A percentile compares a stretch with the other conserved stretches of the same genome.
Evolutionary conservation across 2,797 vertebrate species (phyloP).

Genomic region (Tragopan temminckii): DNA sequence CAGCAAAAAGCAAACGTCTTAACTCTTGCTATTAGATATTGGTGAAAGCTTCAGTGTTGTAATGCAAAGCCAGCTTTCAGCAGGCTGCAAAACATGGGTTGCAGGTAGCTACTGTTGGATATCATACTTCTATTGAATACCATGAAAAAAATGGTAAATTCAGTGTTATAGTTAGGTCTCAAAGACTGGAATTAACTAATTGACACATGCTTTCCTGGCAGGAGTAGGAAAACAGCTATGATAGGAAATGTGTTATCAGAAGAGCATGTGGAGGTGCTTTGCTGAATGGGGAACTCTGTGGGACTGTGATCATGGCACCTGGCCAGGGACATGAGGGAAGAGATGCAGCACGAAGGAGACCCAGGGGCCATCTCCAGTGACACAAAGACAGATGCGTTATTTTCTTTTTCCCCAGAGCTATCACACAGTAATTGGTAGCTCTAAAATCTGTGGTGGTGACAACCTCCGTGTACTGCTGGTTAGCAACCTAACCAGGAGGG

Average conservation of each 20-base stretch:
- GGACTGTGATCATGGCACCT: neutral
- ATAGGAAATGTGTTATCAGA: neutral
- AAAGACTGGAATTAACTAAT: neutral
- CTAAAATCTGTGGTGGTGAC: accelerated
- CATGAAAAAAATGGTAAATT: neutral
- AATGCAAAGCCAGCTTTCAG: neutral
- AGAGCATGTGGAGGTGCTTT: neutral
- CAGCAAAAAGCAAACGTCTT: constrained; percentile 7
- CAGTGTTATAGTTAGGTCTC: neutral
- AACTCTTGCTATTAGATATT: neutral
- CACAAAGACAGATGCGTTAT: neutral
- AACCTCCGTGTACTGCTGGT: accelerated
- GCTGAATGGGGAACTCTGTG: neutral
- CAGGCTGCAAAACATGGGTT: neutral
- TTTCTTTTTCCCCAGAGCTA: neutral
- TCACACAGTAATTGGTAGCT: neutral
- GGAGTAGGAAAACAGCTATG: neutral
- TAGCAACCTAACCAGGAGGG: neutral
- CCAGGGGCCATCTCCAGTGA: neutral
- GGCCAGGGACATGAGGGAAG: accelerated
- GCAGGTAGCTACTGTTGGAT: neutral
- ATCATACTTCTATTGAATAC: neutral
- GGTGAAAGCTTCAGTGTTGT: neutral
- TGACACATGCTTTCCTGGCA: neutral
- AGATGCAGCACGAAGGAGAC: neutral